Conservation (phyloP, 2,888 invertebrate genomes). For the Acronicta alni region DNA sequence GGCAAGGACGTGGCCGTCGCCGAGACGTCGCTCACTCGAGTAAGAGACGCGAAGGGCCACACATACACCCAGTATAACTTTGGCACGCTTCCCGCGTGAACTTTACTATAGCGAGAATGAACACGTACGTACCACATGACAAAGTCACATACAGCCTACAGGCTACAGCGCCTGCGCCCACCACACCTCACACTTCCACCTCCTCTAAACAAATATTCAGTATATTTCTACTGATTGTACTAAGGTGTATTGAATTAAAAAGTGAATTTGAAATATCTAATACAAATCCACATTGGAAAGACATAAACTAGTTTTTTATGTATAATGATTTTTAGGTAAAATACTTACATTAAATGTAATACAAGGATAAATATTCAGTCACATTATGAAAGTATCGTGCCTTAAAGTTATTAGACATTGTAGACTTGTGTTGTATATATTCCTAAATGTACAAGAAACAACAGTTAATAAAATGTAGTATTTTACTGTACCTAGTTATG, state of each 20-base stretch:
- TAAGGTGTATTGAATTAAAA: too few species aligned
- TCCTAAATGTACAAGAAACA: too few species aligned
- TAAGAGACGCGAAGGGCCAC: slow-evolving; percentile 87
- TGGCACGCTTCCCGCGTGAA: slow-evolving; percentile 75
- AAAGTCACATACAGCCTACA: too few species aligned
- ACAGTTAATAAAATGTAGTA: too few species aligned
- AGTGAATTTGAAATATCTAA: too few species aligned
- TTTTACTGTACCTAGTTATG: neutral
- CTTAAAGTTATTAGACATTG: neutral
- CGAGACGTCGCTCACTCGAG: slow-evolving; percentile 94
- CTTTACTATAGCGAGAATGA: slow-evolving; percentile 59
- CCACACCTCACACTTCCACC: neutral
- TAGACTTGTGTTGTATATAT: neutral
- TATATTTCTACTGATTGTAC: too few species aligned
- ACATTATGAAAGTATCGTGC: neutral
- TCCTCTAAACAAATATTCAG: neutral
- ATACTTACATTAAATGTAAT: too few species aligned
- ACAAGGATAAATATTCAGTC: too few species aligned
- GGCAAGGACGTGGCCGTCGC: slow-evolving; percentile 91
- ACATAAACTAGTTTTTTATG: too few species aligned
- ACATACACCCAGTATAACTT: slow-evolving; percentile 78
- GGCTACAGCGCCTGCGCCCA: neutral
- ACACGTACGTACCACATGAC: slow-evolving; percentile 45
- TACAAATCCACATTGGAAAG: too few species aligned
- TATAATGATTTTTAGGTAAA: too few species aligned